Conservation (phyloP, 2,888 invertebrate genomes). For the Unio delphinus region DNA sequence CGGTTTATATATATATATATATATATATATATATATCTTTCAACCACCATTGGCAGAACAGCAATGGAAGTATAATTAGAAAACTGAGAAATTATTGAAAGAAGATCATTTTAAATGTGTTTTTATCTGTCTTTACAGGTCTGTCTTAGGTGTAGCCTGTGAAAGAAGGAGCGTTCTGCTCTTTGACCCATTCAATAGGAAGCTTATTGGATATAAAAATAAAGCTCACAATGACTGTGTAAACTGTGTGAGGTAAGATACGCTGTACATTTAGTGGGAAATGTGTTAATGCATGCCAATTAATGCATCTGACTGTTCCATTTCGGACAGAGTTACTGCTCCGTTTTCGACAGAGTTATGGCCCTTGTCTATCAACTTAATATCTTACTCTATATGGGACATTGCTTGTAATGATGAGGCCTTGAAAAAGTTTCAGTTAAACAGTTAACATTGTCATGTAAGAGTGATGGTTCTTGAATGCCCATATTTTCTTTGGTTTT, state of each 20-base stretch:
- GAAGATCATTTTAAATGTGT: conserved; percentile 3
- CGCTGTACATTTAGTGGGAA: no score
- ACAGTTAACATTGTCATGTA: no score
- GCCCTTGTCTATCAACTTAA: no score
- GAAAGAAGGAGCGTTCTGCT: conserved; percentile 89
- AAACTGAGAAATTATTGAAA: neutral
- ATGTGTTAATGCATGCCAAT: neutral
- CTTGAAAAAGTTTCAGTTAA: no score
- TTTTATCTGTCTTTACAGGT: conserved; percentile 74
- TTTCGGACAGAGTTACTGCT: neutral
- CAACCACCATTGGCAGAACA: neutral
- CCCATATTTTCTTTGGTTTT: no score
- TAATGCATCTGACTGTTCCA: conserved; percentile 6
- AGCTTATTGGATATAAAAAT: conserved; percentile 81
- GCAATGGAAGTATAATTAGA: neutral
- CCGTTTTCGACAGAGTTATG: conserved; percentile 5
- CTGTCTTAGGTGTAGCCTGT: conserved; percentile 89
- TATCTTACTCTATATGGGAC: no score
- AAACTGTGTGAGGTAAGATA: conserved; percentile 89
- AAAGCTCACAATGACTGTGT: conserved; percentile 92
- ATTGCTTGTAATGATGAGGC: no score
- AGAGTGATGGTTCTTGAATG: no score
- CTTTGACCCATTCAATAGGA: conserved; percentile 88
- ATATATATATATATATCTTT: neutral
- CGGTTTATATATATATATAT: no score